Conservation (phyloP, 2,113 vertebrate species). For the Mastomys coucha region DNA sequence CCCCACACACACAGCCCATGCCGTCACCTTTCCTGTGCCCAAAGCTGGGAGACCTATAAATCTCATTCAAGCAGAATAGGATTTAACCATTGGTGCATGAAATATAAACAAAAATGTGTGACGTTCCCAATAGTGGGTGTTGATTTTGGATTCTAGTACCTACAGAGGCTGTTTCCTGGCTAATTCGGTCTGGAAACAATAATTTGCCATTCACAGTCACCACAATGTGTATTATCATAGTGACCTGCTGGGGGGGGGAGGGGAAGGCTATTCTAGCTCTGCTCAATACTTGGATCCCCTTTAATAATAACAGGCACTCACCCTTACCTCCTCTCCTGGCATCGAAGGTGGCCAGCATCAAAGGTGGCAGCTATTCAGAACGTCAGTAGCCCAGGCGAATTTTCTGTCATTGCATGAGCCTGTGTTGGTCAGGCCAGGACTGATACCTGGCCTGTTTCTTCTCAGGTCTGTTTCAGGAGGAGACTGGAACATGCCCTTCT, state of each 20-base stretch:
- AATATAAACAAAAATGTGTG: background rate
- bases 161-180: conserved; percentile 34
- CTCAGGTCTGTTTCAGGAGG: background rate
- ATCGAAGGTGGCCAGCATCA: too few relatives aligned
- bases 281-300: background rate
- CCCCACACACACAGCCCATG: fast-evolving
- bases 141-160: conserved; percentile 35
- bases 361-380: fast-evolving
- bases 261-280: background rate
- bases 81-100: background rate
- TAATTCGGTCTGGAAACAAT: background rate
- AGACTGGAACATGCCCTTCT: background rate
- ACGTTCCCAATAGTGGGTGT: background rate
- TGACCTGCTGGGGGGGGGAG: background rate
- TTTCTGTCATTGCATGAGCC: fast-evolving
- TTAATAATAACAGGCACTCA: background rate
- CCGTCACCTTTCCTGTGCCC: background rate
- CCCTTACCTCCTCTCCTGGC: background rate
- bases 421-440: fast-evolving
- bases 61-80: background rate
- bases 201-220: conserved; percentile 41
- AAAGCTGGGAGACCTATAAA: background rate
- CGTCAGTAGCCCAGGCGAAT: background rate
- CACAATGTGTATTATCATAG: background rate
- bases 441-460: fast-evolving